These are phyloP conservation scores for Palaemon carinicauda DNA, from an alignment of 1,140 invertebrate genomes.

Conservation along the genomic window DNA sequence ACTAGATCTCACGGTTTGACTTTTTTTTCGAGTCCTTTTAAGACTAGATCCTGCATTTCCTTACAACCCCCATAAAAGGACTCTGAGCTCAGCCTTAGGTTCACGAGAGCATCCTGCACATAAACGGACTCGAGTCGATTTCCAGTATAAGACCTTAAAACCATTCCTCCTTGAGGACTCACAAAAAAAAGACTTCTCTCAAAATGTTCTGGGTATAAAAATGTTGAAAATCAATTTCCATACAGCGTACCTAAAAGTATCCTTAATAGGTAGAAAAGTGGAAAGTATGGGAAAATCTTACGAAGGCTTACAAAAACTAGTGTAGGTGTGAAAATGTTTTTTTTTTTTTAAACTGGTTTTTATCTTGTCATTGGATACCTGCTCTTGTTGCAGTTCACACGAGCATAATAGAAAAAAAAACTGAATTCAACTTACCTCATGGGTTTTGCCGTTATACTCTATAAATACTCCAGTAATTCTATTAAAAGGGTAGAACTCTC, in stretches of 20 bases:
- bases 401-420: neutral
- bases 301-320: conserved; percentile 32
- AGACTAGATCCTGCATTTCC: no score
- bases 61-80: no score
- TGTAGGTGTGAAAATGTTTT: conserved; percentile 33
- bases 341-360: conserved; percentile 2
- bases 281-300: conserved; percentile 45
- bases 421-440: no score
- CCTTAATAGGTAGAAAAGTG: conserved; percentile 52
- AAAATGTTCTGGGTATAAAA: conserved; percentile 40
- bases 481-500: conserved; percentile 1
- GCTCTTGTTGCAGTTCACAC: neutral
- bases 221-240: conserved; percentile 31
- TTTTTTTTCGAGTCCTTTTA: no score
- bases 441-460: neutral
- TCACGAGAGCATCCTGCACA: no score
- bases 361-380: conserved; percentile 41
- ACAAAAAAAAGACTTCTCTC: conserved; percentile 9
- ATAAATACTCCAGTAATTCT: neutral
- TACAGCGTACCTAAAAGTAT: conserved; percentile 45
- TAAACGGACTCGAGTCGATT: neutral
- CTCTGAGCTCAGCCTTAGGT: no score
- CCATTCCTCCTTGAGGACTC: conserved; percentile 36
- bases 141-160: neutral
- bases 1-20: no score